Base-by-base conservation (phyloP, 2,888 invertebrate species). In the Baccha elongata region DNA sequence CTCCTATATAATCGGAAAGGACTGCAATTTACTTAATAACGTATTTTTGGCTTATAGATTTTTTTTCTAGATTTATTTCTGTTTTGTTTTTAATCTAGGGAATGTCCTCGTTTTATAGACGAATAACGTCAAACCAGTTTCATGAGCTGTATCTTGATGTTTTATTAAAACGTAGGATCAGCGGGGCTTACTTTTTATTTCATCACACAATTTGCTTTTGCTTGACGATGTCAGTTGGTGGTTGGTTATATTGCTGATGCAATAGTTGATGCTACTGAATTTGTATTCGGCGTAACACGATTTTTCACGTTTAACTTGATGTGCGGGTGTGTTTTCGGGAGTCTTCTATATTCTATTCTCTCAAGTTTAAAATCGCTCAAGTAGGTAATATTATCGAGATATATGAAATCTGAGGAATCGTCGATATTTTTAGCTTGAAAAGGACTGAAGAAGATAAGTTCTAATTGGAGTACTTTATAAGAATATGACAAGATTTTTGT, bases 21-120 rank as follows among this genome's bases (percentile, higher is more conserved):
- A 35, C 21, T 40, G 23, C 37, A 64, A 67, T 67, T 74, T 58
- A 15, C 58, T 68, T 68, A 68, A 58, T 68, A 68, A 60, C 26
- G 52, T 68, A 44, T 52, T 58, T 65, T 58, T 58, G 11, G 29
- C 35, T 8, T 29, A 35, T 35, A 44, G 21, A 32, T 50, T 44
- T 8, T 26, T 64, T 35, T 46, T 46, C 4, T 4, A 35, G 55
- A 17, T 6, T 23, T 23, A 29, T 42, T 26, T 26, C 13, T 19
- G 10, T 55, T 23, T 52, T 42, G 19, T 5, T 48, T 35, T 19
- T 55, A 58, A 58, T 52, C 42, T 48, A 62, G 55, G 40, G 40
- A 52, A 62, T 62, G 19, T n/a, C n/a, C n/a, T n/a, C n/a, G 8
- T 7, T 37, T 40, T 40, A 8, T 19, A 48, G 65, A 55, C 40